Conservation (phyloP, 2,113 vertebrate species). For the Spermophilus dauricus region DNA sequence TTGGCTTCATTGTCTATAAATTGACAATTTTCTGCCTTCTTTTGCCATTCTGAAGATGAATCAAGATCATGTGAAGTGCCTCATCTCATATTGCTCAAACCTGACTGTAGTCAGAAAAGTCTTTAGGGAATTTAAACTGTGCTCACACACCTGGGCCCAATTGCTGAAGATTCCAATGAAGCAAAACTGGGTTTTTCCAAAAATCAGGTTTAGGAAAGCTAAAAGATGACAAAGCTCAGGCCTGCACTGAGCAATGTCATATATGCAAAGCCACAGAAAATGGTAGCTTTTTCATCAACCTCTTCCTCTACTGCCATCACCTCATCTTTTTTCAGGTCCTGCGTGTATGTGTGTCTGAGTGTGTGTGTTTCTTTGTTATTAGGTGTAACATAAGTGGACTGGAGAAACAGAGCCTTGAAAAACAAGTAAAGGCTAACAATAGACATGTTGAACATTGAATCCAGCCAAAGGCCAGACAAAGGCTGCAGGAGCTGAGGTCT, state of each 20-base stretch:
- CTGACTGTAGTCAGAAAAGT: neutral
- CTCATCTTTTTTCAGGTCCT: neutral
- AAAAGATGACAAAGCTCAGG: neutral
- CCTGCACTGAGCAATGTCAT: neutral
- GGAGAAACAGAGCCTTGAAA: neutral
- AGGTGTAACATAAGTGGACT: neutral
- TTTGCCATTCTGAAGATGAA: constrained; percentile 8
- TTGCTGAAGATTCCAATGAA: neutral
- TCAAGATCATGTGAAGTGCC: neutral
- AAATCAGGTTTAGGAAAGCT: neutral
- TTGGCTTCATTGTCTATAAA: neutral
- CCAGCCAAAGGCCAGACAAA: neutral
- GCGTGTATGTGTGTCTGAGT: neutral
- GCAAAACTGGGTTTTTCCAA: neutral
- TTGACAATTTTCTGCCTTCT: neutral
- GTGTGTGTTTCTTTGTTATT: neutral
- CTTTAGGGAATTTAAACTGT: neutral
- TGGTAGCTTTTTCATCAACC: neutral
- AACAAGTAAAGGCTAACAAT: neutral
- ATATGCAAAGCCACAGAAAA: neutral
- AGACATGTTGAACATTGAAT: neutral
- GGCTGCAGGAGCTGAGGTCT: neutral
- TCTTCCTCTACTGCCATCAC: neutral
- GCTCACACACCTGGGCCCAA: neutral
- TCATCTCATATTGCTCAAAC: neutral